Evolutionary conservation across 2,888 invertebrate genomes (phyloP).

Genomic region (Zygaena filipendulae): DNA sequence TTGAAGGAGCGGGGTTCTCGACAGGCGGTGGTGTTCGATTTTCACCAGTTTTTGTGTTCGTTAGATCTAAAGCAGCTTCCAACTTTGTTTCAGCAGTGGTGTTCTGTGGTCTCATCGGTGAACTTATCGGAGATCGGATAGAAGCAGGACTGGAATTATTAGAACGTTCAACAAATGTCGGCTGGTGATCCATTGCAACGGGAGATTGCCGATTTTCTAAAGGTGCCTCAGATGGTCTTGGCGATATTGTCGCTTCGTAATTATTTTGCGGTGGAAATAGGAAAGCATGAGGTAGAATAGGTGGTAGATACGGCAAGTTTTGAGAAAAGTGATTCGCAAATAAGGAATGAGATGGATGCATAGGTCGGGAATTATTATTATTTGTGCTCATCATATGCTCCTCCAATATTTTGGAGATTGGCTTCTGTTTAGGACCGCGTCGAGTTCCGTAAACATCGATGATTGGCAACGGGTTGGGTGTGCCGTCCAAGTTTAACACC

Average conservation of each 20-base stretch:
- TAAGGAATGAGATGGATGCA: slow-evolving; percentile 41
- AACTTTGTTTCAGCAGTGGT: slow-evolving; percentile 31
- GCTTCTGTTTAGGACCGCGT: slow-evolving; percentile 81
- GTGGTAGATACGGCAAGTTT: slow-evolving; percentile 53
- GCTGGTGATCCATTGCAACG: slow-evolving; percentile 47
- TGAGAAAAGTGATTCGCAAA: slow-evolving; percentile 56
- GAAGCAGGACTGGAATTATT: slow-evolving; percentile 26
- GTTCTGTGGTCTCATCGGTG: slow-evolving; percentile 28
- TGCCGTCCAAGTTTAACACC: slow-evolving; percentile 89
- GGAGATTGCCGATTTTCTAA: slow-evolving; percentile 30
- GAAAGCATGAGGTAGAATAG: slow-evolving; percentile 56
- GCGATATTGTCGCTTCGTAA: slow-evolving; percentile 33
- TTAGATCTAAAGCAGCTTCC: slow-evolving; percentile 64
- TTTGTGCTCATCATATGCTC: slow-evolving; percentile 30
- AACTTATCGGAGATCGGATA: slow-evolving; percentile 33
- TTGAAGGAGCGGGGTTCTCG: slow-evolving; percentile 36
- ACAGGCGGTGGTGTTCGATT: slow-evolving; percentile 36
- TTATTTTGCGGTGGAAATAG: slow-evolving; percentile 60
- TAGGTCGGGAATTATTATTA: slow-evolving; percentile 32
- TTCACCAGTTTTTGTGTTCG: slow-evolving; percentile 58
- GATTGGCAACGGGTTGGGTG: slow-evolving; percentile 87
- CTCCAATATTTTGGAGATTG: slow-evolving; percentile 46
- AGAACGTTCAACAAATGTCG: slow-evolving; percentile 35
- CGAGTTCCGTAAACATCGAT: slow-evolving; percentile 93
- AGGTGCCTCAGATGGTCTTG: slow-evolving; percentile 32